Conservation (phyloP, 1,140 invertebrate genomes). For the Drosophila bipectinata region DNA sequence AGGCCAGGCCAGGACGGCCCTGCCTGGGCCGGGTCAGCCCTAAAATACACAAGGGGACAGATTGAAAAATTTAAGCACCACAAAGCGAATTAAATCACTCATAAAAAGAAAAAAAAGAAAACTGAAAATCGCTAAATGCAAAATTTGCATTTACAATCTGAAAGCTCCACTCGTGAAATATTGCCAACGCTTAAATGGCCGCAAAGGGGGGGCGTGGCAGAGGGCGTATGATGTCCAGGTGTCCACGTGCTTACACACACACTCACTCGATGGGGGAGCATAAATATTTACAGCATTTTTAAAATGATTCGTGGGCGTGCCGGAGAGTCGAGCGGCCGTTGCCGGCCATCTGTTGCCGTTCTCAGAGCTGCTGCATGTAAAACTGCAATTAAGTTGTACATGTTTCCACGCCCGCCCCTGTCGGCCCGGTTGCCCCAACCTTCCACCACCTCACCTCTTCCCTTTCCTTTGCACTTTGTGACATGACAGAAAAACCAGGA, state of each 20-base stretch:
- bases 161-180: slow-evolving; percentile 53
- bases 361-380: slow-evolving; percentile 68
- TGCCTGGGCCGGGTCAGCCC: slow-evolving; percentile 2
- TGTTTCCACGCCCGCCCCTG: slow-evolving; percentile 8
- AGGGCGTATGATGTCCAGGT: slow-evolving; percentile 31
- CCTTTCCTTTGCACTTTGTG: slow-evolving; percentile 1
- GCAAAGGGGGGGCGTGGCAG: slow-evolving; percentile 6
- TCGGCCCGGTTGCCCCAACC: too few species aligned
- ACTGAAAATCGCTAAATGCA: slow-evolving; percentile 61
- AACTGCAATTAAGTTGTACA: slow-evolving; percentile 80
- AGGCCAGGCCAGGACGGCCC: neutral
- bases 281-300: slow-evolving; percentile 79
- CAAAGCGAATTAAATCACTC: slow-evolving; percentile 55
- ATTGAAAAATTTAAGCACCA: slow-evolving; percentile 38
- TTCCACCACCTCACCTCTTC: neutral
- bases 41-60: slow-evolving; percentile 22
- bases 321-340: slow-evolving; percentile 52
- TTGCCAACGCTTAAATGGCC: slow-evolving; percentile 55
- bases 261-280: slow-evolving; percentile 24
- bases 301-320: slow-evolving; percentile 61
- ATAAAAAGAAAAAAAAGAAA: slow-evolving; percentile 49
- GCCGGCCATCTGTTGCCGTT: slow-evolving; percentile 61
- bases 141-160: slow-evolving; percentile 76
- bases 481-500: slow-evolving; percentile 24
- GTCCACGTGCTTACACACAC: slow-evolving; percentile 55